phyloP scores from a whole-genome alignment of 2,797 vertebrate genomes.

The Allobates femoralis region DNA sequence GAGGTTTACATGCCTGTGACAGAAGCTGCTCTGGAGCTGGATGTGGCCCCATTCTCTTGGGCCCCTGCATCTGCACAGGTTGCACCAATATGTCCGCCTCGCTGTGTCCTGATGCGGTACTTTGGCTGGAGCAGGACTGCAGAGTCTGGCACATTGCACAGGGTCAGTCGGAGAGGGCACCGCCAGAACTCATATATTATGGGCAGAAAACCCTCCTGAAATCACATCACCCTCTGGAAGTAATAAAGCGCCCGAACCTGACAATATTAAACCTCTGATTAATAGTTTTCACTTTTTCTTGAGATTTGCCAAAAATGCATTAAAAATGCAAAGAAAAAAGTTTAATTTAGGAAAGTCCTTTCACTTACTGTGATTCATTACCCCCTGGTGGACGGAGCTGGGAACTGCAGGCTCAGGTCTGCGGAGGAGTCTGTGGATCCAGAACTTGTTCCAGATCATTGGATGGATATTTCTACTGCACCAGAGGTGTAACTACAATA shows the following conservation, averaged over 20 bases:
- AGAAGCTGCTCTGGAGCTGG: too few relatives aligned
- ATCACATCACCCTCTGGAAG: constrained; percentile 46
- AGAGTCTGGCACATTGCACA: not conserved
- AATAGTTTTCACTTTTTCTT: constrained; percentile 13
- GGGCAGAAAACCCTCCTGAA: constrained; percentile 40
- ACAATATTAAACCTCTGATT: constrained; percentile 48
- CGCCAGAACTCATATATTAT: constrained; percentile 23
- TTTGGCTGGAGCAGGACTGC: not conserved
- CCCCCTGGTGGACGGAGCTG: constrained; percentile 32
- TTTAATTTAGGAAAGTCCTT: not conserved
- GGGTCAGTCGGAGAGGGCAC: constrained; percentile 16
- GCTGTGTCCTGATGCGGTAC: not conserved
- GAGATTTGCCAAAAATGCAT: constrained; percentile 29
- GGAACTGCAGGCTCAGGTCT: not conserved
- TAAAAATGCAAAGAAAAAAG: constrained; percentile 29
- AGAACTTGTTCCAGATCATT: too few relatives aligned
- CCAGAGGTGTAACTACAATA: too few relatives aligned
- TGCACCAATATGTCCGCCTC: too few relatives aligned
- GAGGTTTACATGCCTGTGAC: too few relatives aligned
- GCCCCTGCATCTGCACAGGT: too few relatives aligned
- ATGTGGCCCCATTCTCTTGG: too few relatives aligned
- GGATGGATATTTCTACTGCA: too few relatives aligned
- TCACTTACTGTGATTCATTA: constrained; percentile 20
- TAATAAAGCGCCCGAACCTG: constrained; percentile 49
- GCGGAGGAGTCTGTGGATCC: too few relatives aligned